Percentiles rank a stretch among this genome's conserved stretches.
phyloP scores from a whole-genome alignment of 2,797 vertebrate species.

The Sylvilagus floridanus region DNA sequence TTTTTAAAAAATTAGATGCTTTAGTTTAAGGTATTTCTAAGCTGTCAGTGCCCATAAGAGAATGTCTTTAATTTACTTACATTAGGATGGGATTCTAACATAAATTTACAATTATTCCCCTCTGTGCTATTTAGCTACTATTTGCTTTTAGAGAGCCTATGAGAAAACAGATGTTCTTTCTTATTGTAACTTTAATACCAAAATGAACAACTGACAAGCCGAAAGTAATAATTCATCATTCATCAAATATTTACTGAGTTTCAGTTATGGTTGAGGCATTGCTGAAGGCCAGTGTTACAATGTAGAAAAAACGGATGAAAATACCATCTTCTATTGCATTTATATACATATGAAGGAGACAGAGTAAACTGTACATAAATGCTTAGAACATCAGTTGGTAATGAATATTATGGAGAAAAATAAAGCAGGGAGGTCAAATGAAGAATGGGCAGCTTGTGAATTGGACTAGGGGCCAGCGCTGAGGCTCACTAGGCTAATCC shows the following conservation, averaged over 20 bases:
- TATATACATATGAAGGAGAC: neutral
- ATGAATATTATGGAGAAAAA: neutral
- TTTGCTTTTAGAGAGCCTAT: neutral
- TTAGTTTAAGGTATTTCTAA: neutral
- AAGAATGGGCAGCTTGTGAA: neutral
- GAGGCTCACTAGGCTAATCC: no score
- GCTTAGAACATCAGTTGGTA: neutral
- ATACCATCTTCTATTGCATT: neutral
- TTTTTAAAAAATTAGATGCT: no score
- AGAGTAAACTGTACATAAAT: neutral
- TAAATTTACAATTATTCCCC: neutral
- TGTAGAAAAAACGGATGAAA: neutral
- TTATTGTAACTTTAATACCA: neutral
- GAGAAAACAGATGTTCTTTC: neutral
- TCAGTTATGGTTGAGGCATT: neutral
- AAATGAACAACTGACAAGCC: neutral
- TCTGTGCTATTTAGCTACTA: neutral
- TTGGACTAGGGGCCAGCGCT: neutral
- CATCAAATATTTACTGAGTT: neutral
- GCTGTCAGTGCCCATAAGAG: neutral
- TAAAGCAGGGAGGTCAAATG: neutral
- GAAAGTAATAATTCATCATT: neutral
- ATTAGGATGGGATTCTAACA: neutral
- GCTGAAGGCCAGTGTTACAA: neutral
- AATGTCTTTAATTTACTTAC: neutral